Evolutionary conservation across 2,888 invertebrate genomes (phyloP).

Genomic region (Watsonalla binaria): DNA sequence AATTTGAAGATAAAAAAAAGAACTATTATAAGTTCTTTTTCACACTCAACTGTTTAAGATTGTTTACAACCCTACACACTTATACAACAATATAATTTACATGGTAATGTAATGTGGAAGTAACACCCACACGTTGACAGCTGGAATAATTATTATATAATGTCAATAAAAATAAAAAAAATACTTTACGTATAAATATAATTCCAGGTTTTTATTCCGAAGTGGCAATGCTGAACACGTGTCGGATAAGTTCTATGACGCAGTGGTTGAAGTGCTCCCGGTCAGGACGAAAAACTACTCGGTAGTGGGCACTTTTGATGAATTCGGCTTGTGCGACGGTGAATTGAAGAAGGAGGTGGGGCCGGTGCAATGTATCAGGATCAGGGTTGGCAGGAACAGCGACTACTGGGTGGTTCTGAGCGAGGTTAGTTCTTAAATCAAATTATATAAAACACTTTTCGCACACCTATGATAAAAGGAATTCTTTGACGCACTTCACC

Average conservation of each 20-base stretch:
- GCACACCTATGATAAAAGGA: too few relatives aligned
- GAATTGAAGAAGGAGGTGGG: constrained; percentile 83
- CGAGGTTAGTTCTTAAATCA: constrained; percentile 90
- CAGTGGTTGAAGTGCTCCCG: constrained; percentile 90
- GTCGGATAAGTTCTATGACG: constrained; percentile 91
- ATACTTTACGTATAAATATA: too few relatives aligned
- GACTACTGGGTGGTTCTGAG: constrained; percentile 94
- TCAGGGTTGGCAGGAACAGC: constrained; percentile 89
- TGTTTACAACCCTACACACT: neutral
- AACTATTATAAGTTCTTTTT: too few relatives aligned
- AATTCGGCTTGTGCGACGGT: constrained; percentile 89
- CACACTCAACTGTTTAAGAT: too few relatives aligned
- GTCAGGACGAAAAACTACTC: constrained; percentile 80
- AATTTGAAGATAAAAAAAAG: too few relatives aligned
- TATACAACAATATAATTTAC: constrained; percentile 14
- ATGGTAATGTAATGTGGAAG: too few relatives aligned
- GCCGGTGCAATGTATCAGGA: constrained; percentile 83
- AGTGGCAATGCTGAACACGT: constrained; percentile 95
- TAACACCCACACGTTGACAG: too few relatives aligned
- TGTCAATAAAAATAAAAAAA: too few relatives aligned
- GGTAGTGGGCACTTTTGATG: constrained; percentile 87
- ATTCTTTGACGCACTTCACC: too few relatives aligned
- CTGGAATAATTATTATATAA: too few relatives aligned
- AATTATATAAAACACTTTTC: too few relatives aligned
- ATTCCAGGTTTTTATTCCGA: constrained; percentile 86